phyloP scores from a whole-genome alignment of 2,113 vertebrate species.

The Meles meles region DNA sequence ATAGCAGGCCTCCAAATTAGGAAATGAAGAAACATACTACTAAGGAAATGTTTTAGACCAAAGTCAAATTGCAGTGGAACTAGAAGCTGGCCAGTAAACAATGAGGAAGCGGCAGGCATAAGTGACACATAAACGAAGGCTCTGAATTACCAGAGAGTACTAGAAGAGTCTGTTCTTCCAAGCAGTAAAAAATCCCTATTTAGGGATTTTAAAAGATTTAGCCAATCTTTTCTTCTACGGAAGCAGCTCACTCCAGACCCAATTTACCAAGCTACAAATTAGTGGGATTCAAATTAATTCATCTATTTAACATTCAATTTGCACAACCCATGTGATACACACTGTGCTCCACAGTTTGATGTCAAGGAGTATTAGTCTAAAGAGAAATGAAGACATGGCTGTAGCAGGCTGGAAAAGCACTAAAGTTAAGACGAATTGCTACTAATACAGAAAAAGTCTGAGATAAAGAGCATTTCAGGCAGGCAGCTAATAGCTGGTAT shows the following conservation, averaged over 20 bases:
- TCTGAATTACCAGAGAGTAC: background rate
- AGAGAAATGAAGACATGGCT: background rate
- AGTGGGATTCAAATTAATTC: background rate
- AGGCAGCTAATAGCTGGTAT: background rate
- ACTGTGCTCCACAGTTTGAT: background rate
- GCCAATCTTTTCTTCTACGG: background rate
- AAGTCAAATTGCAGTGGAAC: background rate
- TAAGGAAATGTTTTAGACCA: background rate
- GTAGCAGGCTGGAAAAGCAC: background rate
- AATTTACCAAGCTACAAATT: background rate
- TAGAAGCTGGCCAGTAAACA: background rate
- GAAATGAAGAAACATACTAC: background rate
- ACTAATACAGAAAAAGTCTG: background rate
- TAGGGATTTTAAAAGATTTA: background rate
- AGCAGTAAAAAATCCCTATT: background rate
- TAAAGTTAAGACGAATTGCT: background rate
- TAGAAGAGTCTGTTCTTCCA: background rate
- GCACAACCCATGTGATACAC: background rate
- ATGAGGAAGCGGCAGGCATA: background rate
- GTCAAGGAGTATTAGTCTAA: background rate
- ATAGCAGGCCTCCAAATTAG: background rate
- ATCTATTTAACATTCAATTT: background rate
- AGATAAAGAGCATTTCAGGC: background rate
- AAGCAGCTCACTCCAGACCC: background rate
- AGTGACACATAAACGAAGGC: background rate